Percentiles rank a stretch among this genome's conserved stretches.
Evolutionary conservation across 1,140 invertebrate species (phyloP).

Genomic region (Oncopodura yosiiana): DNA sequence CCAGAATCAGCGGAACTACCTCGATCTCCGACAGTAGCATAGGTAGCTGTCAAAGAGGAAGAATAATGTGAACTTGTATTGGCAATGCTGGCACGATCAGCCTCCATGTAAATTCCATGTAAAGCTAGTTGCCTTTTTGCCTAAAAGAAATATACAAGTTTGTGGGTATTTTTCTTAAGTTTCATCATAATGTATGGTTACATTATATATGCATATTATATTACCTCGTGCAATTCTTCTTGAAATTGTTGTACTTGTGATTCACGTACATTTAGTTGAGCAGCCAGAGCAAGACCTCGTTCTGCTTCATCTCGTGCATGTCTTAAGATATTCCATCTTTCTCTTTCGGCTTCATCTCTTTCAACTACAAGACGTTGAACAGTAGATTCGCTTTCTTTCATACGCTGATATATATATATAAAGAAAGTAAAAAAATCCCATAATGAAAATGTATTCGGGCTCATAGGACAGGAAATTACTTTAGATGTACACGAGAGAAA

Average conservation of each 20-base stretch:
- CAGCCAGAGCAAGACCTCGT: slow-evolving; percentile 68
- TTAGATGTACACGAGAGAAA: no score
- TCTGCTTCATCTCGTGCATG: slow-evolving; percentile 83
- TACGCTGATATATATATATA: slow-evolving; percentile 44
- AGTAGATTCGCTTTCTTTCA: slow-evolving; percentile 62
- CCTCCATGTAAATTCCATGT: slow-evolving; percentile 59
- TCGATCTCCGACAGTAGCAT: slow-evolving; percentile 53
- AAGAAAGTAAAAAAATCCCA: no score
- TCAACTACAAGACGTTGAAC: slow-evolving; percentile 61
- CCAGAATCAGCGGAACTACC: slow-evolving; percentile 79
- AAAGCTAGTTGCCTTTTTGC: slow-evolving; percentile 57
- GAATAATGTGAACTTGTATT: slow-evolving; percentile 35
- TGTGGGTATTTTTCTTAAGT: no score
- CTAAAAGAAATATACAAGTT: slow-evolving; percentile 44
- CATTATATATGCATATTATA: slow-evolving; percentile 20
- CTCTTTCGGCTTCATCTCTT: slow-evolving; percentile 72
- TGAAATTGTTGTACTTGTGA: slow-evolving; percentile 71
- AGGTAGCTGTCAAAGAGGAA: slow-evolving; percentile 32
- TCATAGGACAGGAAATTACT: no score
- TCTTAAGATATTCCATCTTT: slow-evolving; percentile 74
- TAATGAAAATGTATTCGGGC: no score
- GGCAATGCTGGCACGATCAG: slow-evolving; percentile 32
- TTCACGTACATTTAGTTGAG: slow-evolving; percentile 74
- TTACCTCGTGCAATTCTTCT: slow-evolving; percentile 67
- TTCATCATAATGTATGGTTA: not conserved